Base-by-base conservation (phyloP, 2,888 invertebrate genomes). In the Cynaeus angustus region DNA sequence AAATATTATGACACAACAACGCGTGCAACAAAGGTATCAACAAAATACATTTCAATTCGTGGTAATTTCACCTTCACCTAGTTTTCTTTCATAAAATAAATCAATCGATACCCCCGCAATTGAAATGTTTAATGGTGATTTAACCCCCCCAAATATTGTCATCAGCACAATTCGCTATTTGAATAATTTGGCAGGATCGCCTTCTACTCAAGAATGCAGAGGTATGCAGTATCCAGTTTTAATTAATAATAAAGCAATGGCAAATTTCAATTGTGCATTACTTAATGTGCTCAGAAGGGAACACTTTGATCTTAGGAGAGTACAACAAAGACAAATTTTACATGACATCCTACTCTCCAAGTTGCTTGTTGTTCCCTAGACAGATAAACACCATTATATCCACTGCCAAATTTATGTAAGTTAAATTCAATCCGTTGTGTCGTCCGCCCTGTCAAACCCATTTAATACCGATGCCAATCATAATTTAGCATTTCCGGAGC, bases 341-440 rank as follows among this genome's bases (percentile, higher is more conserved):
- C 70, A 70, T 66, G 70, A 61, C 43, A 70, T 61, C 37, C 46
- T 66, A 66, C 70, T 70, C 61, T 70, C 38, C 33, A 61, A 66
- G 66, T 55, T 26, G 58, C 37, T 45, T 58, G 33, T 30, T 43
- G 46, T 66, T 59, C 50, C 61, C 70, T 43, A 59, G 66, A 56
- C 66, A 53, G 30, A 56, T 45, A 66, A 66, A 46, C 52, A 66
- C 55, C 66, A 55, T 43, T 56, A 66, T 70, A 66, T 70, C 61
- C 55, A 41, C 66, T 70, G 70, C 66, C 70, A 70, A 66, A 70
- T 70, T 70, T 70, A 48, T 66, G 66, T 70, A 66, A 66, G 48
- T 69, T 61, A 64, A 68, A 68, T 68, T 56, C 58, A 69, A 69
- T 68, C 65, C 53, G 48, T 55, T 56, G 43, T 62, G 68, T 64